These are phyloP conservation scores for Cephalotes varians DNA, from an alignment of 2,888 invertebrate genomes.

Conservation along the genomic window DNA sequence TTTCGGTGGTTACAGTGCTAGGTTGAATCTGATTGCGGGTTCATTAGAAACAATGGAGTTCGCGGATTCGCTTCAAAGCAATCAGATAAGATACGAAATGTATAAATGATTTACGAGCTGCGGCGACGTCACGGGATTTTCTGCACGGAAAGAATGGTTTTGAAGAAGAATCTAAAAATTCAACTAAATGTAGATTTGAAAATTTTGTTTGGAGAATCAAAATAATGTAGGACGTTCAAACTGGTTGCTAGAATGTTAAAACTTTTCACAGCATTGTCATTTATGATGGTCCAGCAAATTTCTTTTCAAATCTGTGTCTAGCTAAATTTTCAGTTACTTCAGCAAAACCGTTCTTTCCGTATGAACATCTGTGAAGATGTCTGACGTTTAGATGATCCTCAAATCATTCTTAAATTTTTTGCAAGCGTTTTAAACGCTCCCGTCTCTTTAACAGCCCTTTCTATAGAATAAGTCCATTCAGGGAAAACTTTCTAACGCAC, in stretches of 20 bases:
- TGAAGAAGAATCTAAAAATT: too few relatives aligned
- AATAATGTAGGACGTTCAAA: too few relatives aligned
- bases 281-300: too few relatives aligned
- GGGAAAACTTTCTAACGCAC: neutral
- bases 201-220: too few relatives aligned
- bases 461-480: neutral
- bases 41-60: neutral
- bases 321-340: too few relatives aligned
- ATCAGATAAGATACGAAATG: slow-evolving; percentile 3
- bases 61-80: neutral
- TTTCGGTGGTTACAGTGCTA: slow-evolving; percentile 21
- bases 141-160: too few relatives aligned
- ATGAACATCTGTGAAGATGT: neutral
- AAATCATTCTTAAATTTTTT: neutral
- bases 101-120: slow-evolving; percentile 1
- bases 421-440: neutral
- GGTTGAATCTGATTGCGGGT: slow-evolving; percentile 2
- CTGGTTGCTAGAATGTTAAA: too few relatives aligned
- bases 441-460: neutral
- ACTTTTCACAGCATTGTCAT: too few relatives aligned
- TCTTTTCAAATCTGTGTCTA: too few relatives aligned
- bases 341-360: too few relatives aligned
- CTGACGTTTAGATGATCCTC: neutral
- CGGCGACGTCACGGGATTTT: neutral
- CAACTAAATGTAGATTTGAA: too few relatives aligned